Percentiles rank a stretch among this genome's conserved stretches.
These are phyloP conservation scores for Troides helena DNA, from an alignment of 2,888 invertebrate species.

Conservation along the genomic window DNA sequence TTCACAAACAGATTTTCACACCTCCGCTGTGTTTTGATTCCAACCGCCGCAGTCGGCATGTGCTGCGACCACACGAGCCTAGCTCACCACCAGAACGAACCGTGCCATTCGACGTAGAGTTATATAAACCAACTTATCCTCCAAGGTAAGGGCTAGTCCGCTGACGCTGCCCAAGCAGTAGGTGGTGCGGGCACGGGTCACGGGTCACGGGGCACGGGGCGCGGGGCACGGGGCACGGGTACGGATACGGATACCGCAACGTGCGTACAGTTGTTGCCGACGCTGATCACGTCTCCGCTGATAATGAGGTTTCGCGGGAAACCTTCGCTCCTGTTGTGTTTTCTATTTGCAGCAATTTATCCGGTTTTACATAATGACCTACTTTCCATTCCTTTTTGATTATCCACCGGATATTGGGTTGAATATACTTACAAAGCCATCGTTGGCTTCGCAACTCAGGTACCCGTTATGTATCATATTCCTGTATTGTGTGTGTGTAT, in stretches of 20 bases:
- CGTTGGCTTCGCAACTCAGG: background rate
- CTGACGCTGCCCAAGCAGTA: too few relatives aligned
- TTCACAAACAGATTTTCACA: background rate
- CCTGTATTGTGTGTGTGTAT: too few relatives aligned
- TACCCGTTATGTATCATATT: too few relatives aligned
- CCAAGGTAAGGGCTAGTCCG: too few relatives aligned
- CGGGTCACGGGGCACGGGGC: too few relatives aligned
- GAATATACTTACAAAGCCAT: conserved; percentile 4
- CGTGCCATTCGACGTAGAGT: too few relatives aligned
- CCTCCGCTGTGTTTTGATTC: background rate
- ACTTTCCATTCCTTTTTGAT: conserved; percentile 27
- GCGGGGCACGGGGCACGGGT: too few relatives aligned
- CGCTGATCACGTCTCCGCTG: conserved; percentile 47
- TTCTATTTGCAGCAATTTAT: conserved; percentile 26
- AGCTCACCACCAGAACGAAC: too few relatives aligned
- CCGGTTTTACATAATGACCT: conserved; percentile 26
- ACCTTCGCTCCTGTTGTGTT: conserved; percentile 32
- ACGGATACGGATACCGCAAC: background rate
- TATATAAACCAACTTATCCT: too few relatives aligned
- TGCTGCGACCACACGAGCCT: too few relatives aligned
- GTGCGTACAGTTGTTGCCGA: conserved; percentile 36
- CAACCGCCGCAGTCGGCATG: too few relatives aligned
- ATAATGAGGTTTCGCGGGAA: conserved; percentile 41
- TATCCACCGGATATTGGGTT: conserved; percentile 16
- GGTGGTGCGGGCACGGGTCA: too few relatives aligned